Evolutionary conservation across 1,140 invertebrate genomes (phyloP).

Genomic region (Drosophila burlai): DNA sequence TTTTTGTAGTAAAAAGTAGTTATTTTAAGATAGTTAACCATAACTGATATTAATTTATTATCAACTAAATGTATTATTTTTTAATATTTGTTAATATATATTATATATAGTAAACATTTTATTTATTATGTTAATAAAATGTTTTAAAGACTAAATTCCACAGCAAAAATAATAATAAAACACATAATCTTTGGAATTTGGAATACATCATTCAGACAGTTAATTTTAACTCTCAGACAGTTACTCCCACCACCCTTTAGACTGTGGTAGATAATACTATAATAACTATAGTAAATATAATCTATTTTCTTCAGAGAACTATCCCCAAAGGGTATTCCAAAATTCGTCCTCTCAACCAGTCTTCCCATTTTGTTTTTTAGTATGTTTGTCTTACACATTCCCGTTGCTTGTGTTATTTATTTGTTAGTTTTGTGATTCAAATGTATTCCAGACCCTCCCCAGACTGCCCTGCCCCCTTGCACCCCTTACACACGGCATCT

Average conservation of each 20-base stretch:
- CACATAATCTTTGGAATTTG: neutral
- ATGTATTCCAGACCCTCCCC: slow-evolving; percentile 58
- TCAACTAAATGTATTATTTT: too few species aligned
- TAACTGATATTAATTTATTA: too few species aligned
- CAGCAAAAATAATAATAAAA: neutral
- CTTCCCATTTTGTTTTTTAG: slow-evolving; percentile 15
- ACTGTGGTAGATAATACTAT: neutral
- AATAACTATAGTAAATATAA: neutral
- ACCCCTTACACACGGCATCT: slow-evolving; percentile 3
- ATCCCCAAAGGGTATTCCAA: neutral
- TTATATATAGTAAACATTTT: too few species aligned
- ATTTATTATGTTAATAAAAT: too few species aligned
- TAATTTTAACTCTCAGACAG: too few species aligned
- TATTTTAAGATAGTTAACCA: too few species aligned
- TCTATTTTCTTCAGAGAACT: neutral
- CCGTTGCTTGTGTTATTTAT: slow-evolving; percentile 78
- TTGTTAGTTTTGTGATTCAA: slow-evolving; percentile 83
- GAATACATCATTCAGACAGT: neutral
- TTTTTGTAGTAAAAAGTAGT: too few species aligned
- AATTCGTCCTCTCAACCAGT: neutral
- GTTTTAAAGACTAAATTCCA: neutral
- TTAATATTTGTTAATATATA: too few species aligned
- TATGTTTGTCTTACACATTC: slow-evolving; percentile 74
- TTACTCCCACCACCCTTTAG: too few species aligned
- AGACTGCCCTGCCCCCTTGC: neutral